Base-by-base conservation (phyloP, 2,888 invertebrate genomes). In the Heliconius ismenius region DNA sequence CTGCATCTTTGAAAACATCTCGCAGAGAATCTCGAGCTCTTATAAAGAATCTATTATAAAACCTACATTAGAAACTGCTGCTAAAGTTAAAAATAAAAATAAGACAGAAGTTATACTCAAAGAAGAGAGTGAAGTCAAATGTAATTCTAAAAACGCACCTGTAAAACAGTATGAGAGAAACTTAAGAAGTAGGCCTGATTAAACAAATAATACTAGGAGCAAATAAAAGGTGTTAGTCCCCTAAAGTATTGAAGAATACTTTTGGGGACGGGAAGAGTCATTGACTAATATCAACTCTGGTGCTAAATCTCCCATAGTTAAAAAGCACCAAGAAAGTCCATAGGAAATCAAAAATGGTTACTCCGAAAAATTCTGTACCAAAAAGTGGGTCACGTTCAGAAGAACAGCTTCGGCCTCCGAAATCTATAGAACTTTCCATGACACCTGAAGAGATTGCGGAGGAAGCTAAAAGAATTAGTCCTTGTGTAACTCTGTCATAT, bases 401-500 rank as follows among this genome's bases (percentile, higher is more conserved):
- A 74, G 91, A 92, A 76, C 87, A 83, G 73, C 83, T 93, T 3
- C 79, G 91, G 7, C 91, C 92, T 24, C 91, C 92, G 0, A 89
- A 88, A 76, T 83, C 81, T 0, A 75, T 78, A 0, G 83, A 84
- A 68, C 63, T 78, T 3, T 75, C 70, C 0, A 81, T 84, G 82
- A 92, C 91, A n/a, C 91, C 91, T 0, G 87, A 89, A 60, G 87
- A 90, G 78, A 86, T 87, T n/a, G 75, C 75, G 0, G 86, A 87
- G 10, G 86, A 86, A 73, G 84, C 83, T 2, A 86, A 84, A 62
- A 92, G 90, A 74, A 88, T 93, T 0, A 95, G 95, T 79, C 84
- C 84, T 4, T 95, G 93, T 84, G 94, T 96, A 1, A 95, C 95
- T 1, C 83, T 94, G 75, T 95, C 95, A 0, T 87, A 96, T 32